Evolutionary conservation across 2,113 vertebrate species (phyloP).

Genomic region (Ovis canadensis): DNA sequence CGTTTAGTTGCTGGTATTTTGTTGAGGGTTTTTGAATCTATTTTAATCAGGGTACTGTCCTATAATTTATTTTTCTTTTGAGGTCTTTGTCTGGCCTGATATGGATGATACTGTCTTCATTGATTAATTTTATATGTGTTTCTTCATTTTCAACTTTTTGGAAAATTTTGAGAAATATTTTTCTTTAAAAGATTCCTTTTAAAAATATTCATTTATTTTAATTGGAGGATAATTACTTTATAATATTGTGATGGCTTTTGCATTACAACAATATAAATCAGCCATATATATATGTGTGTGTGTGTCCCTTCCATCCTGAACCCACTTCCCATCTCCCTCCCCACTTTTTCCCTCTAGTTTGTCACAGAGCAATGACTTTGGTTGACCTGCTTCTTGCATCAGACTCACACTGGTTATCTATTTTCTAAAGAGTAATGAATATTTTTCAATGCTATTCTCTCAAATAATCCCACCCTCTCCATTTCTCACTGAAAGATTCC

Average conservation of each 20-base stretch:
- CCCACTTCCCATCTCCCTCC: background rate
- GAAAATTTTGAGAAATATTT: background rate
- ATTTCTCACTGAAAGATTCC: background rate
- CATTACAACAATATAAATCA: background rate
- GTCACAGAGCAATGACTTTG: background rate
- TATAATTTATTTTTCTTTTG: background rate
- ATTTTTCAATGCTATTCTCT: background rate
- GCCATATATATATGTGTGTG: background rate
- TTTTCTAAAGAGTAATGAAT: background rate
- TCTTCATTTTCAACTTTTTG: background rate
- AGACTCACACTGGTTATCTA: background rate
- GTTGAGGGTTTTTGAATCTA: background rate
- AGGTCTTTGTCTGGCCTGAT: background rate
- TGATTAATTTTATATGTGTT: background rate
- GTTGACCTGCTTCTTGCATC: background rate
- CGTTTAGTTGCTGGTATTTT: background rate
- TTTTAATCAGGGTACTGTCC: background rate
- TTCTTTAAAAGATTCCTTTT: background rate
- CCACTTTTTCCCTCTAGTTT: background rate
- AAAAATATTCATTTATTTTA: background rate
- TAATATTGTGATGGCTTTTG: background rate
- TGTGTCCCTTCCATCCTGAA: background rate
- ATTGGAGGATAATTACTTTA: background rate
- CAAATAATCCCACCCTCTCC: background rate
- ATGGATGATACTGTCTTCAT: background rate